Base-by-base conservation (phyloP, 1,140 invertebrate species). In the Macrosteles quadrilineatus region DNA sequence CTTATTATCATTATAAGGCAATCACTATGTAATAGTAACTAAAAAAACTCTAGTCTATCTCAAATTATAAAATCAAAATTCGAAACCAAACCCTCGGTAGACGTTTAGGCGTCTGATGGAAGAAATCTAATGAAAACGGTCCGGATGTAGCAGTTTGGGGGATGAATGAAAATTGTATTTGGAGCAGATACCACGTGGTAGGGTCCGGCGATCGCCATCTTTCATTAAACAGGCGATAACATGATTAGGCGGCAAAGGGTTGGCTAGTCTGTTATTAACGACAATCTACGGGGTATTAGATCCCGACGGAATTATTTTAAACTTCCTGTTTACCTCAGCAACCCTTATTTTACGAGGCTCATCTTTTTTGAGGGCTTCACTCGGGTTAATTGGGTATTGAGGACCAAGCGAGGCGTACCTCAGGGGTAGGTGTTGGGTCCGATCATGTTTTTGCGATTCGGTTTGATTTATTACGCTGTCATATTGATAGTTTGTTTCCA, bases 321-420 rank as follows among this genome's bases (percentile, higher is more conserved):
- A 59, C 55, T 59, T 59, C 55, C 55, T 59, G 55, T 59, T 59
- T 59, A 59, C 55, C 55, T 59, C 55, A 59, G 55, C 55, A 59
- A 30, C 55, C 55, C 55, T 59, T 59, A 59, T 59, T 59, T 59
- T 59, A 59, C 11, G 27, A 23, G 55, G 55, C 21, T 30, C 55
- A 30, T 59, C 21, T 59, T 59, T 59, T 59, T 29, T 59, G 27
- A 29, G 55, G 55, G 47, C 17, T 30, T 59, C 4, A 14, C 55
- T 59, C 55, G 6, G 55, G 55, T 59, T 59, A 59, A 59, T 59
- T 25, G 32, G 32, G 32, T 36, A 36, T 36, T 36, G 32, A 36
- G 32, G 32, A 4, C 14, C 32, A 36, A 14, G 32, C 14, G 32
- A 6, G 32, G 32, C 4, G 14, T 14, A 36, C 32, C 32, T 4